Evolutionary conservation across 2,888 invertebrate genomes (phyloP).

Genomic region (Tillus elongatus): DNA sequence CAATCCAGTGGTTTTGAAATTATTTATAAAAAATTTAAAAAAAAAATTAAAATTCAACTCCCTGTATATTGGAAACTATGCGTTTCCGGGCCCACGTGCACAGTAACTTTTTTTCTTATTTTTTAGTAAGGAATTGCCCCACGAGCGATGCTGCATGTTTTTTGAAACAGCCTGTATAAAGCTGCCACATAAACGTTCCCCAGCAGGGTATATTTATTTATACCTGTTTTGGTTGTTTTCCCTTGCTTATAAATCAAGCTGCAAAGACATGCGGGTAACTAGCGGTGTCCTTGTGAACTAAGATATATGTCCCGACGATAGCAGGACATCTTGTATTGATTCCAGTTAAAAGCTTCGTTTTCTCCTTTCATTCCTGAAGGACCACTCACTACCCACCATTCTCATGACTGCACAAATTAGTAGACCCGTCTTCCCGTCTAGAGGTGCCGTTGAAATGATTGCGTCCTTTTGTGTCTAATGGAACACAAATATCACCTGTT

Average conservation of each 20-base stretch:
- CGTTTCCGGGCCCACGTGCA: too few species aligned
- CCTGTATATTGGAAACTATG: too few species aligned
- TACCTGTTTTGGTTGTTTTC: conserved; percentile 35
- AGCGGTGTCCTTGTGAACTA: conserved; percentile 35
- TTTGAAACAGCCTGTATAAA: too few species aligned
- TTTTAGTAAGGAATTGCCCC: too few species aligned
- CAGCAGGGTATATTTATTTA: conserved; percentile 29
- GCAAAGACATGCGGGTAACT: conserved; percentile 35
- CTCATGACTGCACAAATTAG: conserved; percentile 18
- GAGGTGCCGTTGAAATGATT: conserved; percentile 3
- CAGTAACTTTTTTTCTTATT: too few species aligned
- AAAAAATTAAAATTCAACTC: too few species aligned
- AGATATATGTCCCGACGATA: conserved; percentile 32
- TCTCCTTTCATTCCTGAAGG: conserved; percentile 29
- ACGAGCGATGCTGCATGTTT: too few species aligned
- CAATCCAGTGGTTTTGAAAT: too few species aligned
- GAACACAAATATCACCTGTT: conserved; percentile 13
- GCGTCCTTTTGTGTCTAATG: neutral
- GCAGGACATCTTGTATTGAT: conserved; percentile 37
- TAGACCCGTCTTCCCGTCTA: conserved; percentile 21
- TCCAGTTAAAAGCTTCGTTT: conserved; percentile 39
- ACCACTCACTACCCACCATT: conserved; percentile 11
- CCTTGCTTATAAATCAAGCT: conserved; percentile 29
- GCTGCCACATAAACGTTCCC: too few species aligned
- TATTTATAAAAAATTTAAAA: too few species aligned